phyloP scores from a whole-genome alignment of 1,140 invertebrate species.

The Hylaeus anthracinus region DNA sequence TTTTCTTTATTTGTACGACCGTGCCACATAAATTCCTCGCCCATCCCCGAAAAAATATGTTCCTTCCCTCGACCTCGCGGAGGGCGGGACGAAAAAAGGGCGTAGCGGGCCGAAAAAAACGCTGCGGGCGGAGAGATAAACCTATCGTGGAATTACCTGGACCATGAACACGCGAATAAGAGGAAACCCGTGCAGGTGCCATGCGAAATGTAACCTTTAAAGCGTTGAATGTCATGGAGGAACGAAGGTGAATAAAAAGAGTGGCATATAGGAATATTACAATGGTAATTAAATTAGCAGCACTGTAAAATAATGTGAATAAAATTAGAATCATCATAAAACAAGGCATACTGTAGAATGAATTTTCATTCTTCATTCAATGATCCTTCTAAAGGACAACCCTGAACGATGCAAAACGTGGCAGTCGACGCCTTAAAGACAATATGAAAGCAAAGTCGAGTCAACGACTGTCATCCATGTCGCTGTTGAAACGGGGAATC shows the following conservation, averaged over 20 bases:
- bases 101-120: neutral
- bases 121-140: slow-evolving; percentile 1
- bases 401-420: no score
- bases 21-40: neutral
- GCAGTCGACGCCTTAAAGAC: neutral
- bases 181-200: neutral
- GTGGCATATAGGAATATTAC: no score
- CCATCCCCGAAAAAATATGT: neutral
- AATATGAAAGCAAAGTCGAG: neutral
- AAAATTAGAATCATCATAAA: no score
- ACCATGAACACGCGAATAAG: neutral
- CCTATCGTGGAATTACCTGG: neutral
- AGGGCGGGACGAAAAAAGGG: neutral
- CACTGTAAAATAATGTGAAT: no score
- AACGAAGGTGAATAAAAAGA: no score
- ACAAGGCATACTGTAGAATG: no score
- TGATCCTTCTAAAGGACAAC: no score
- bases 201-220: neutral
- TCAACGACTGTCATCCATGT: neutral
- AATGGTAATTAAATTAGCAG: no score
- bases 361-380: no score
- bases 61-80: neutral
- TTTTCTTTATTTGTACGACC: neutral
- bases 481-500: neutral
- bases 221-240: neutral